Conservation (phyloP, 2,888 invertebrate species). For the Caenorhabditis doughertyi region DNA sequence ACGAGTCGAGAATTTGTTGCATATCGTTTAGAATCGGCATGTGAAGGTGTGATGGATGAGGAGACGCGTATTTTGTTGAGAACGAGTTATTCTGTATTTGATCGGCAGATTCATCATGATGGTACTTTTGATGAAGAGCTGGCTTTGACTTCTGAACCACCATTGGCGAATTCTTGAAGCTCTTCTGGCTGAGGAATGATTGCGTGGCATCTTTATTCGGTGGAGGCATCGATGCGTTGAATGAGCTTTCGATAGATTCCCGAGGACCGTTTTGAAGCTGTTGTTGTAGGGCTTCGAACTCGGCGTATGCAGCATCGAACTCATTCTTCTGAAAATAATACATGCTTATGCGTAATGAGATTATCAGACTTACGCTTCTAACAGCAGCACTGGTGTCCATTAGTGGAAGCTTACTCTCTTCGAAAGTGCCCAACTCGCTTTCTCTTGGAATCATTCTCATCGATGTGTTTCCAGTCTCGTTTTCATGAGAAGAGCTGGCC, state of each 20-base stretch:
- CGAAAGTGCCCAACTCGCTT: neutral
- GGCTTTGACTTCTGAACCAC: neutral
- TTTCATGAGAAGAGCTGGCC: neutral
- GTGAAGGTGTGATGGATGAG: conserved; percentile 10
- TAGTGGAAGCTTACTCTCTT: conserved; percentile 50
- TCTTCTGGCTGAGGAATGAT: conserved; percentile 55
- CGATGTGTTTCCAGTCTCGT: conserved; percentile 23
- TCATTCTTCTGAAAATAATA: conserved; percentile 32
- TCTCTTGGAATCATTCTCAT: conserved; percentile 24
- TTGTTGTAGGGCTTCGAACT: conserved; percentile 18
- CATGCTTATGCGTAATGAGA: neutral
- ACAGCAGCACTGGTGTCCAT: conserved; percentile 46
- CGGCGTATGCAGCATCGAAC: conserved; percentile 27
- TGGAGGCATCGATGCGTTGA: conserved; percentile 55
- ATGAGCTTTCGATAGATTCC: conserved; percentile 46
- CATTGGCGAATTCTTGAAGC: conserved; percentile 46
- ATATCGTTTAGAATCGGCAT: conserved; percentile 42
- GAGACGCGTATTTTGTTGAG: conserved; percentile 36
- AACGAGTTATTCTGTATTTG: conserved; percentile 50
- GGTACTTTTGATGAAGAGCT: too few species aligned
- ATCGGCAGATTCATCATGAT: conserved; percentile 1
- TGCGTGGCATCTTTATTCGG: conserved; percentile 40
- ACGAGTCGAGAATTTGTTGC: conserved; percentile 60
- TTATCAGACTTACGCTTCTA: neutral
- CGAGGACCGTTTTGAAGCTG: neutral